phyloP scores from a whole-genome alignment of 2,797 vertebrate species.

The Spheniscus humboldti region DNA sequence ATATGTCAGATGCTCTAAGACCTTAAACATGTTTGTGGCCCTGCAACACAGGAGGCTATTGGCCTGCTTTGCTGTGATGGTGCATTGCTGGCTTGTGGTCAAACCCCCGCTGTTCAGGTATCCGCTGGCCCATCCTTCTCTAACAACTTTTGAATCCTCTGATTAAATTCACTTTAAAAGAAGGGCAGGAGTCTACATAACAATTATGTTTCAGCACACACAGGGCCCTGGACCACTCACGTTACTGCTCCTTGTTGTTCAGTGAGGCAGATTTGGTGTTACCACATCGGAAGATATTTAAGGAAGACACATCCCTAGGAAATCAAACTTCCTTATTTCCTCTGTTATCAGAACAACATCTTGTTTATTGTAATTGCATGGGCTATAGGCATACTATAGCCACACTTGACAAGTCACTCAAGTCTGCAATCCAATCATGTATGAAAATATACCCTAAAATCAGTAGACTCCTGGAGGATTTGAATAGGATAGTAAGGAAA shows the following conservation, averaged over 20 bases:
- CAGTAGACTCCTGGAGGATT: background rate
- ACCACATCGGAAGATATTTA: background rate
- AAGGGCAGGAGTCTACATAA: background rate
- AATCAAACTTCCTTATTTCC: background rate
- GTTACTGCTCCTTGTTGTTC: accelerated
- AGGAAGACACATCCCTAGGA: background rate
- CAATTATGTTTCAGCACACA: accelerated
- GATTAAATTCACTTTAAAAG: background rate
- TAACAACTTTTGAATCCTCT: background rate
- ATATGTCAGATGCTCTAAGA: background rate
- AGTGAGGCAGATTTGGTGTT: background rate
- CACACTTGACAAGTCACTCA: background rate
- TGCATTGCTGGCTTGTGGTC: accelerated
- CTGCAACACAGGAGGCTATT: background rate
- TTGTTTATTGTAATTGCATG: background rate
- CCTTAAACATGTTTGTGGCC: background rate
- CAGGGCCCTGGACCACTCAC: background rate
- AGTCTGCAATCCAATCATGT: background rate
- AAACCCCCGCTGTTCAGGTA: background rate
- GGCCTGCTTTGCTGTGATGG: background rate
- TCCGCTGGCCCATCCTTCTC: background rate
- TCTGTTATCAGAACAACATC: background rate
- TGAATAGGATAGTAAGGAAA: background rate
- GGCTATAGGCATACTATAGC: background rate
- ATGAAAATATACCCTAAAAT: background rate